These are phyloP conservation scores for Peromyscus maniculatus DNA, from an alignment of 2,113 vertebrate genomes.

Conservation along the genomic window DNA sequence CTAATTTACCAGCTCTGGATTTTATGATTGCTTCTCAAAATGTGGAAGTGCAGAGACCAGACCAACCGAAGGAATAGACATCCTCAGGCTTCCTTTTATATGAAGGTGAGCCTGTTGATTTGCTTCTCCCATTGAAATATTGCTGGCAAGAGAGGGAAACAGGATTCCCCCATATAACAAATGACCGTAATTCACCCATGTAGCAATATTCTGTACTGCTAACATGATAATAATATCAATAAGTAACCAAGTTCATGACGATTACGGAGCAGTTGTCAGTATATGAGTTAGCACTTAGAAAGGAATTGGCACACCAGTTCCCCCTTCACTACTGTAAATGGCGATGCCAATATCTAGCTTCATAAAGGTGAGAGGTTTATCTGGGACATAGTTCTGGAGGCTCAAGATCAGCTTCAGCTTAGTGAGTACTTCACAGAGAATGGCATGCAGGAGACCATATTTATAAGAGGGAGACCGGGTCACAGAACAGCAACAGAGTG, in stretches of 20 bases:
- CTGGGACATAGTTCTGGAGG: background rate
- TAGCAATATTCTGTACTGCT: background rate
- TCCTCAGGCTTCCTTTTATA: background rate
- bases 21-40: background rate
- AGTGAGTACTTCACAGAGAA: background rate
- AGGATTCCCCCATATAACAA: background rate
- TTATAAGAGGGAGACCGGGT: background rate
- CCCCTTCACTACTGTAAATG: background rate
- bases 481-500: background rate
- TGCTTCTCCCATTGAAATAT: background rate
- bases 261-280: background rate
- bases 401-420: background rate
- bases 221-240: background rate
- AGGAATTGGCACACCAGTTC: background rate
- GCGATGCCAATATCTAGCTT: background rate
- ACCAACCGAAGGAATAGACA: background rate
- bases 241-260: background rate
- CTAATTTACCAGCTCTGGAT: background rate
- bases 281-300: background rate
- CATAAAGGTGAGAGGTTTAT: background rate
- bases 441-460: too few relatives aligned
- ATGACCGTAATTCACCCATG: background rate
- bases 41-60: fast-evolving
- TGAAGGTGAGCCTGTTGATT: background rate
- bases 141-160: background rate